phyloP scores from a whole-genome alignment of 1,140 invertebrate genomes.

The Oncopodura yosiiana region DNA sequence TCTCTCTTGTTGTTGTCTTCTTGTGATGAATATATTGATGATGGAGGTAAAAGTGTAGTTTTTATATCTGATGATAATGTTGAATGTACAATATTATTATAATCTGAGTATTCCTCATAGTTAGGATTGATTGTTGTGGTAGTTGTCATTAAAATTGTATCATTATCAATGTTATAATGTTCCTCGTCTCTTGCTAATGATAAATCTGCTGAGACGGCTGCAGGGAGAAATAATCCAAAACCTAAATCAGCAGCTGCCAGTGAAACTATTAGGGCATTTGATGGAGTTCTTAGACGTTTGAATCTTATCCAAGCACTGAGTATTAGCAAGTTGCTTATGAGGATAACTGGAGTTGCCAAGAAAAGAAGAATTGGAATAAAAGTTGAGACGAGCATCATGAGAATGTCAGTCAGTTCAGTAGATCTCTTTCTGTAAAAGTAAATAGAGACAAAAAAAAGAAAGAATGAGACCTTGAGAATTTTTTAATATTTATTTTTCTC shows the following conservation, averaged over 20 bases:
- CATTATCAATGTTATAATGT: conserved; percentile 35
- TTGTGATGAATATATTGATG: too few relatives aligned
- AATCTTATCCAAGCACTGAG: conserved; percentile 50
- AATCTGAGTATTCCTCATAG: too few relatives aligned
- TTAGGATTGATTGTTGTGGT: too few relatives aligned
- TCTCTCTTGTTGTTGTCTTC: too few relatives aligned
- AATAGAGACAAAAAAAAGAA: too few relatives aligned
- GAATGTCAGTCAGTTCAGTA: too few relatives aligned
- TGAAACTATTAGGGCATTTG: conserved; percentile 62
- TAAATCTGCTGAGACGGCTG: conserved; percentile 52
- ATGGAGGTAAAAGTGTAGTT: too few relatives aligned
- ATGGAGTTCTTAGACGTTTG: conserved; percentile 52
- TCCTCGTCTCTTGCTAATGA: conserved; percentile 39
- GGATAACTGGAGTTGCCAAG: conserved; percentile 48
- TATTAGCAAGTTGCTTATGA: conserved; percentile 49
- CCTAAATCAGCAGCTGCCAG: conserved; percentile 61
- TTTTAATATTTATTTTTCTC: too few relatives aligned
- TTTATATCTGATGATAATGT: too few relatives aligned
- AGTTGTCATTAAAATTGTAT: not conserved
- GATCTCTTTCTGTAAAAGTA: too few relatives aligned
- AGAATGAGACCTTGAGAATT: too few relatives aligned
- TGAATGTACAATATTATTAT: too few relatives aligned
- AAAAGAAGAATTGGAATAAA: conserved; percentile 47
- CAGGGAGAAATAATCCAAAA: conserved; percentile 62
- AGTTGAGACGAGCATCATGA: conserved; percentile 23